Percentiles rank a stretch among this genome's conserved stretches.
Conservation (phyloP, 2,113 vertebrate genomes). For the Pampusana beccarii region DNA sequence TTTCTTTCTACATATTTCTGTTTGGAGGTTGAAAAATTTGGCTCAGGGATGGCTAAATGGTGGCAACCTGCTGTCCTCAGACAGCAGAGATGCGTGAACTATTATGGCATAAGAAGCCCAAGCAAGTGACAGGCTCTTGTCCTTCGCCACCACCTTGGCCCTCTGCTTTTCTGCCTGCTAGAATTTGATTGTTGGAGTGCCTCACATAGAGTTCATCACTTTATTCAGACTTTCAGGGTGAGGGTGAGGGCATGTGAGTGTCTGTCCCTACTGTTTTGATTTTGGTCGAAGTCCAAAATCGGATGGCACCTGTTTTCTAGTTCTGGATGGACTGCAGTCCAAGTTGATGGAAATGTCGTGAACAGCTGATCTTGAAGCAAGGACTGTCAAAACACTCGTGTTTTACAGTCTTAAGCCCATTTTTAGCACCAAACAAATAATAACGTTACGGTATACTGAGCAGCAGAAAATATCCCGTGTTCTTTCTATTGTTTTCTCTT, state of each 20-base stretch:
- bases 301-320: slow-evolving; percentile 23
- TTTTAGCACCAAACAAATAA: neutral
- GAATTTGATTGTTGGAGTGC: neutral
- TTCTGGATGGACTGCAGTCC: slow-evolving; percentile 3
- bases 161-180: neutral
- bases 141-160: neutral
- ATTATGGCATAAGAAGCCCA: neutral
- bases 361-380: slow-evolving; percentile 44
- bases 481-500: neutral
- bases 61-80: neutral
- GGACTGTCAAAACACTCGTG: neutral
- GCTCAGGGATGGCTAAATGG: neutral
- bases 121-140: neutral
- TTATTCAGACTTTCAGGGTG: neutral
- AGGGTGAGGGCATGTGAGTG: neutral
- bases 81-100: neutral
- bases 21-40: neutral
- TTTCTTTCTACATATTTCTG: neutral
- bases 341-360: slow-evolving; percentile 24
- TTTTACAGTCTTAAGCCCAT: neutral
- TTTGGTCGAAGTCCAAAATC: neutral
- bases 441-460: neutral
- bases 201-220: neutral
- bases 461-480: neutral
- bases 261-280: neutral